These are phyloP conservation scores for Bombylius major DNA, from an alignment of 2,888 invertebrate species.

Conservation along the genomic window DNA sequence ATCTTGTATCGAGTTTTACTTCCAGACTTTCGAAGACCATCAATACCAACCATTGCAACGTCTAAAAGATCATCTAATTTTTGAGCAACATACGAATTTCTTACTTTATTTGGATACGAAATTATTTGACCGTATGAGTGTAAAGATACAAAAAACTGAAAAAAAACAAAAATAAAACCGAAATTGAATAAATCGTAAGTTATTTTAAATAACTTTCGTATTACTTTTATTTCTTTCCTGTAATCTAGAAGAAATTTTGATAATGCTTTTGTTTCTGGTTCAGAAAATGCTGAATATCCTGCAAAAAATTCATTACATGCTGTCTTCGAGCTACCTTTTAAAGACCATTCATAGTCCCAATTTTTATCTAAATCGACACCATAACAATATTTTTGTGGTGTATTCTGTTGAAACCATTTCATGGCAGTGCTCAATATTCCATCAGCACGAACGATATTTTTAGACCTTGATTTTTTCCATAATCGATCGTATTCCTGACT, in stretches of 20 bases:
- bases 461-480: conserved; percentile 67
- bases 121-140: conserved; percentile 59
- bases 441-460: conserved; percentile 27
- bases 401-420: conserved; percentile 30
- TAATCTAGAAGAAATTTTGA: conserved; percentile 47
- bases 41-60: conserved; percentile 33
- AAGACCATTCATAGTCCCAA: conserved; percentile 62
- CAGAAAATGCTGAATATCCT: conserved; percentile 60
- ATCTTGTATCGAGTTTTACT: conserved; percentile 32
- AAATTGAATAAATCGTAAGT: not conserved
- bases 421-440: conserved; percentile 31
- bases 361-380: conserved; percentile 71
- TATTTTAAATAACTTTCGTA: no score
- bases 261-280: conserved; percentile 60
- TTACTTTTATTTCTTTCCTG: conserved; percentile 47
- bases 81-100: conserved; percentile 27
- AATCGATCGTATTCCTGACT: conserved; percentile 60
- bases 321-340: conserved; percentile 56
- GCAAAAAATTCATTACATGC: conserved; percentile 64
- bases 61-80: conserved; percentile 33
- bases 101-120: conserved; percentile 42
- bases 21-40: conserved; percentile 28
- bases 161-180: conserved; percentile 20
- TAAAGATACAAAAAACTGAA: conserved; percentile 47
- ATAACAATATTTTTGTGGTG: conserved; percentile 39